These are phyloP conservation scores for Orthosia gracilis DNA, from an alignment of 2,888 invertebrate genomes.

Conservation along the genomic window DNA sequence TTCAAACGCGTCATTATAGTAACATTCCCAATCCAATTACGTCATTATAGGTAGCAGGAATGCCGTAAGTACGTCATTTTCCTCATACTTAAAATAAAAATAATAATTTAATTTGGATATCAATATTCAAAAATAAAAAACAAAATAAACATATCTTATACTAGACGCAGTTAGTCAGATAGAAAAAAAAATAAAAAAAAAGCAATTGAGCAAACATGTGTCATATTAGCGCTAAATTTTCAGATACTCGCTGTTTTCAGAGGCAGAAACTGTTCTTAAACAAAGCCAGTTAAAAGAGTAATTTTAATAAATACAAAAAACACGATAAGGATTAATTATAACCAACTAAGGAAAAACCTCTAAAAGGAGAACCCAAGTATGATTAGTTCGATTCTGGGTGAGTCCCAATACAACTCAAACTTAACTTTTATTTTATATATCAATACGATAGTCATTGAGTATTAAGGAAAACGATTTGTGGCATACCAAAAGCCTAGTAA, in stretches of 20 bases:
- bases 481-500: constrained; percentile 7
- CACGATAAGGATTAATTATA: neutral
- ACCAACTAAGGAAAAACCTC: constrained; percentile 2
- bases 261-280: neutral
- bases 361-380: neutral
- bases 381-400: neutral
- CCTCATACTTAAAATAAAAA: no score
- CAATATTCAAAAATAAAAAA: no score
- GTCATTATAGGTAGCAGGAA: neutral
- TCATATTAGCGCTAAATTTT: neutral
- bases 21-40: neutral
- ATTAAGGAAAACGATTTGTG: constrained; percentile 23
- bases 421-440: neutral
- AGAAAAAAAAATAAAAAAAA: no score
- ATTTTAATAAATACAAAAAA: neutral
- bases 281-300: no score
- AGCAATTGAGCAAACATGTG: no score
- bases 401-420: neutral
- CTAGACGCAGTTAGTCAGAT: no score
- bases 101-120: no score
- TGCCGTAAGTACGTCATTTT: neutral
- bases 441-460: constrained; percentile 14
- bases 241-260: neutral
- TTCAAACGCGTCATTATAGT: neutral
- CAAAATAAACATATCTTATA: no score